A percentile compares a stretch with the other conserved stretches of the same genome.
Conservation (phyloP, 1,140 invertebrate species). For the Holcopasites calliopsidis region DNA sequence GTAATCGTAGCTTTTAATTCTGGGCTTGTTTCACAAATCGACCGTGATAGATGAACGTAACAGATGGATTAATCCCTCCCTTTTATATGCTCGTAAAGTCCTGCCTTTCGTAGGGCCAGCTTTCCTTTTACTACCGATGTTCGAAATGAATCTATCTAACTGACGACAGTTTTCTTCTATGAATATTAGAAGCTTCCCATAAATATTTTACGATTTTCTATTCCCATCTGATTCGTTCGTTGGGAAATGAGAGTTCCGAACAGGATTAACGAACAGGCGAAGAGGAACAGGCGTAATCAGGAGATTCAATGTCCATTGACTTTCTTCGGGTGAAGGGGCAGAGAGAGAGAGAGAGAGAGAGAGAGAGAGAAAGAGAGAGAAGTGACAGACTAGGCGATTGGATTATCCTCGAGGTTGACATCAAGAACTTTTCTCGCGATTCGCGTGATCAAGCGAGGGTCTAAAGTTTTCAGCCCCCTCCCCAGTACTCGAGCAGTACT, state of each 20-base stretch:
- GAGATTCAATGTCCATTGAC: neutral
- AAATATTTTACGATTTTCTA: neutral
- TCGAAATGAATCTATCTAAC: no score
- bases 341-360: no score
- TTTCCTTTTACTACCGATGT: no score
- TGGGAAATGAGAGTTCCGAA: neutral
- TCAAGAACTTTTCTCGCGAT: neutral
- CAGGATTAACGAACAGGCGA: neutral
- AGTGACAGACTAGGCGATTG: neutral
- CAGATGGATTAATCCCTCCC: no score
- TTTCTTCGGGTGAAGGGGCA: neutral
- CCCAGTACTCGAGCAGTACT: neutral
- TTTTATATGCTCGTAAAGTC: no score
- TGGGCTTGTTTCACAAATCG: no score
- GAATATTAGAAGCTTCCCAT: no score
- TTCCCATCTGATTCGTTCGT: neutral
- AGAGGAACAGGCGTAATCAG: neutral
- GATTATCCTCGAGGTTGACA: neutral
- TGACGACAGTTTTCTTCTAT: no score
- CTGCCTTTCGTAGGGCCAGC: no score
- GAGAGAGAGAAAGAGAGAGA: no score
- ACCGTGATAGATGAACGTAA: no score
- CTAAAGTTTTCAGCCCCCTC: neutral
- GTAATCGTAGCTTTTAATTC: no score
- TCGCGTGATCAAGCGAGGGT: neutral